phyloP scores from a whole-genome alignment of 2,888 invertebrate genomes.

The Ditula angustiorana region DNA sequence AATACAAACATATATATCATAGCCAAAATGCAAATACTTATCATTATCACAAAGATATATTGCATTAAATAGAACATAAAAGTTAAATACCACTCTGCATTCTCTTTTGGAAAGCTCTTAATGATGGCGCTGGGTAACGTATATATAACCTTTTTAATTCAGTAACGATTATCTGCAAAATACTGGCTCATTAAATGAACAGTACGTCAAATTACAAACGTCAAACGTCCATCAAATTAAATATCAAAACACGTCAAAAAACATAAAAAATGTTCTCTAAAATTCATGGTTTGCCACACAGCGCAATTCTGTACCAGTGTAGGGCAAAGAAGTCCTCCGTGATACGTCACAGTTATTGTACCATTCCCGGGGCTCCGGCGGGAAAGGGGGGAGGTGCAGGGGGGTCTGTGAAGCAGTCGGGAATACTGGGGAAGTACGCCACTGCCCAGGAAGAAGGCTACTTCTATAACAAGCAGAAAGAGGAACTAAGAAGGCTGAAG shows the following conservation, averaged over 20 bases:
- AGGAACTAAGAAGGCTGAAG: slow-evolving; percentile 63
- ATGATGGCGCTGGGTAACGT: too few relatives aligned
- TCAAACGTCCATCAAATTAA: not conserved
- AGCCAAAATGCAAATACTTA: too few relatives aligned
- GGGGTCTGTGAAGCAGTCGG: slow-evolving; percentile 63
- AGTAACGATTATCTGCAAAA: not conserved
- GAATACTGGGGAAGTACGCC: slow-evolving; percentile 65
- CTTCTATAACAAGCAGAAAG: slow-evolving; percentile 64
- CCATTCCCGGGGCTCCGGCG: slow-evolving; percentile 46
- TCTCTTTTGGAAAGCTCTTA: too few relatives aligned
- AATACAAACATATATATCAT: too few relatives aligned
- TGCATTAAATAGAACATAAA: too few relatives aligned
- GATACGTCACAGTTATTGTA: not conserved
- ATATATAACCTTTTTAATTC: not conserved
- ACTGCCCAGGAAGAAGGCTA: slow-evolving; percentile 70
- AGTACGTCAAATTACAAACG: not conserved
- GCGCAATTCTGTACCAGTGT: not conserved
- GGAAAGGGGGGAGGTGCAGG: slow-evolving; percentile 68
- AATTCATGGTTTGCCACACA: slow-evolving; percentile 4
- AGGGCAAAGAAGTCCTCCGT: not conserved
- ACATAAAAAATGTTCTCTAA: slow-evolving; percentile 27
- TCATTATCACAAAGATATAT: too few relatives aligned
- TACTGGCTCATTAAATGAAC: not conserved
- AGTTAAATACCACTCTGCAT: too few relatives aligned
- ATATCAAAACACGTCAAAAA: slow-evolving; percentile 12